phyloP scores from a whole-genome alignment of 2,888 invertebrate species.

The Barypeithes pellucidus region DNA sequence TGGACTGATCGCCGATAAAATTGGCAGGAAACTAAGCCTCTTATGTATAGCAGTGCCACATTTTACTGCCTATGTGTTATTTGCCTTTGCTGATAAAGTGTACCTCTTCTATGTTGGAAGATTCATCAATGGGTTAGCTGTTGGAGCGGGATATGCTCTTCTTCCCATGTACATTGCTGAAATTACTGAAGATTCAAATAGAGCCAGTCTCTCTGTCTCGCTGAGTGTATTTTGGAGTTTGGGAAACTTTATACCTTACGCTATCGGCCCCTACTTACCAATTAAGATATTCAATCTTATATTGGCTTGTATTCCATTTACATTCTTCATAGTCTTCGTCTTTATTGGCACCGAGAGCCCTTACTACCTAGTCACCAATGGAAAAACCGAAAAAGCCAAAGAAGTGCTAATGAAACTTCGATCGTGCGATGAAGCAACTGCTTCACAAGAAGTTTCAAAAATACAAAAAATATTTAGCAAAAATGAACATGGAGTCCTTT shows the following conservation, averaged over 20 bases:
- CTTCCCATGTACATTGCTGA: conserved; percentile 91
- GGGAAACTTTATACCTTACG: conserved; percentile 81
- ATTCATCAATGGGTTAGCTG: conserved; percentile 75
- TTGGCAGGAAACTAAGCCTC: conserved; percentile 82
- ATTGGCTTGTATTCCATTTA: conserved; percentile 67
- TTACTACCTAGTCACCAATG: conserved; percentile 76
- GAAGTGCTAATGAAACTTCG: conserved; percentile 76
- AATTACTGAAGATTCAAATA: conserved; percentile 81
- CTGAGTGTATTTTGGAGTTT: conserved; percentile 81
- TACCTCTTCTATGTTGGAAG: conserved; percentile 67
- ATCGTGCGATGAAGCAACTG: conserved; percentile 57
- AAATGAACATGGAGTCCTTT: conserved; percentile 71
- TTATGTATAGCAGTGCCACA: conserved; percentile 62
- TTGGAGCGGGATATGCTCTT: conserved; percentile 81
- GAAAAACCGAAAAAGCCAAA: conserved; percentile 75
- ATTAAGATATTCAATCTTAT: conserved; percentile 77
- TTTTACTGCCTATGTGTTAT: conserved; percentile 57
- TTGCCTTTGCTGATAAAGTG: conserved; percentile 58
- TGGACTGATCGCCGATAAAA: conserved; percentile 77
- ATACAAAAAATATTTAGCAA: conserved; percentile 65
- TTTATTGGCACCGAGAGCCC: conserved; percentile 88
- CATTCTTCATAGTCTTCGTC: conserved; percentile 73
- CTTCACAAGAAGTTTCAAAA: conserved; percentile 73
- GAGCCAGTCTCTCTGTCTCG: conserved; percentile 80
- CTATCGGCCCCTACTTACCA: conserved; percentile 80